Base-by-base conservation (phyloP, 2,888 invertebrate species). In the Sinhomidia bicolor region DNA sequence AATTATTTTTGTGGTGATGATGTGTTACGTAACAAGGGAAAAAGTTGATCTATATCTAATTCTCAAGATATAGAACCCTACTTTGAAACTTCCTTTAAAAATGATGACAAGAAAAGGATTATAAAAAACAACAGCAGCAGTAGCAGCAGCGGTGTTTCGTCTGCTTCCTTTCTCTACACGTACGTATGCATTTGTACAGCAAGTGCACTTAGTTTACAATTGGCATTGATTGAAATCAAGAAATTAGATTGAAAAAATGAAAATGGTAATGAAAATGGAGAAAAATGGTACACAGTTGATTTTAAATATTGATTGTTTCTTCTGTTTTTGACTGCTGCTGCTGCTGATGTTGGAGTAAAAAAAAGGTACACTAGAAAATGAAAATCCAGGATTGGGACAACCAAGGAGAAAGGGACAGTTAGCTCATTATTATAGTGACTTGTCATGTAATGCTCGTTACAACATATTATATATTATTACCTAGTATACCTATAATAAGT, bases 31-130 rank as follows among this genome's bases (percentile, higher is more conserved):
- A 85, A 68, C 44, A 44, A 32, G 26, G 51, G 26, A 20, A 65
- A 79, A 79, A 78, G 78, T 85, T 68, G 85, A 85, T 85, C 51
- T 85, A 74, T 80, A 86, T 86, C 80, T 86, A 60, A 71, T 60
- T 44, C 26, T 80, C 60, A 60, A 29, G 68, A 32, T 23, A 17
- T n/a, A n/a, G n/a, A n/a, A n/a, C 23, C 32, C 20, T 29, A 32
- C 12, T 74, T 47, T n/a, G 47, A 74, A 23, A 47, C 44, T 60
- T 60, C 57, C 57, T 60, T 26, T n/a, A n/a, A n/a, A n/a, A n/a
- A n/a, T n/a, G n/a, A n/a, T 60, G 57, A 23, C 57, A 60, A 12
- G 57, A 14, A 60, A 60, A 23, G 57, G 57, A 20, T 23, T 60
- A 23, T 14, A 68, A 68, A 7, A 1, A 41, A 17, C 71, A 65